Base-by-base conservation (phyloP, 2,797 vertebrate genomes). In the Buceros bicornis region DNA sequence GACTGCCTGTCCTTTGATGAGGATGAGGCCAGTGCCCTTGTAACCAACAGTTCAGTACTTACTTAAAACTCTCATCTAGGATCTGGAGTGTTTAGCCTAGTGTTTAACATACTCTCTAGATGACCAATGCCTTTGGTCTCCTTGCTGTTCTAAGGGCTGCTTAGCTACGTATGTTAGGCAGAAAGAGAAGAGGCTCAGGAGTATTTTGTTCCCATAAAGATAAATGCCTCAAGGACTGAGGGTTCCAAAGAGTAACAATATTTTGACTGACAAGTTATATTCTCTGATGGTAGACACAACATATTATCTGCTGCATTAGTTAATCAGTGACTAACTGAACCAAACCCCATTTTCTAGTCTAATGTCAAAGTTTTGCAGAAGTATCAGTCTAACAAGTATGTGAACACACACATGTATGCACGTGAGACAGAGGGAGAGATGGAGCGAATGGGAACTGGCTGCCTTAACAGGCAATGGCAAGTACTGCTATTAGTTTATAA, bases 321-420 rank as follows among this genome's bases (percentile, higher is more conserved):
- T 50, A 64, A 60, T 8, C 31, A n/a, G 31, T 25, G 42, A 33
- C 19, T 57, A 57, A 82, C 4, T 60, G 33, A 67, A 57, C 15
- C 35, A 28, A 88, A n/a, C 14, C 8, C 5, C 9, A n/a, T 54
- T 80, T 85, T 81, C 40, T 8, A 29, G 26, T 10, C 17, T 67
- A 76, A 65, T 20, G 33, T 58, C 10, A 53, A 77, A 31, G 7
- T 43, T 65, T 67, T 95, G 10, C 19, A 71, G n/a, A 29, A 77
- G 14, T 54, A 50, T 78, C 12, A 11, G 24, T 56, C 29, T 51
- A 60, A 67, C 5, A 77, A 45, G 61, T 43, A 18, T 10, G 33
- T 37, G 22, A 81, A 31, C 29, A 40, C 8, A 57, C 6, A 28
- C 0, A 0, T 26, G 37, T 33, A 62, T n/a, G 47, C 19, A 21